A percentile compares a stretch with the other conserved stretches of the same genome.
phyloP scores from a whole-genome alignment of 2,888 invertebrate genomes.

The Scrobipalpa costella region DNA sequence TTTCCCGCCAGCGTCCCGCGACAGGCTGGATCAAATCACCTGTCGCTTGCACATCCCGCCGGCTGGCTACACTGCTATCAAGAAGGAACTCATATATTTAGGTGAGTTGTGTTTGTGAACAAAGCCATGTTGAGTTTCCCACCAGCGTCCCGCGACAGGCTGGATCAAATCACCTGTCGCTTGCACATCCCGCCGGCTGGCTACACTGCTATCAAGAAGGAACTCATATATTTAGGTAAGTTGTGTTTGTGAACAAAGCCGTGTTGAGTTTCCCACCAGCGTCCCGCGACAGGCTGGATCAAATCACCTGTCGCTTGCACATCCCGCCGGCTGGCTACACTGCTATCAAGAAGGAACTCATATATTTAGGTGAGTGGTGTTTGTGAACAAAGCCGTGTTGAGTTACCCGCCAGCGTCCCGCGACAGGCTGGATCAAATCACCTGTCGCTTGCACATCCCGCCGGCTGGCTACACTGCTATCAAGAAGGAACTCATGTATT shows the following conservation, averaged over 20 bases:
- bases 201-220: constrained; percentile 48
- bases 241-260: constrained; percentile 31
- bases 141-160: background rate
- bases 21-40: constrained; percentile 30
- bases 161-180: constrained; percentile 42
- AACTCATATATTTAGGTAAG: constrained; percentile 36
- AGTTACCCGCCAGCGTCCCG: background rate
- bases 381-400: constrained; percentile 34
- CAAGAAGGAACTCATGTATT: constrained; percentile 38
- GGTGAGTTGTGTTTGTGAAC: constrained; percentile 35
- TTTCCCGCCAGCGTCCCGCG: background rate
- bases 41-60: constrained; percentile 47
- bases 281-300: background rate
- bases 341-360: constrained; percentile 44
- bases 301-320: constrained; percentile 45
- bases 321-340: constrained; percentile 48
- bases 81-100: constrained; percentile 37
- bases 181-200: constrained; percentile 45
- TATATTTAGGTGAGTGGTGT: constrained; percentile 34
- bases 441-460: constrained; percentile 46
- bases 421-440: constrained; percentile 27
- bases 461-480: constrained; percentile 49
- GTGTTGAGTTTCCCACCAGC: constrained; percentile 17
- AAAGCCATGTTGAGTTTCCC: constrained; percentile 30
- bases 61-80: constrained; percentile 50